Evolutionary conservation across 2,113 vertebrate genomes (phyloP).

Genomic region (Elephantulus edwardii): DNA sequence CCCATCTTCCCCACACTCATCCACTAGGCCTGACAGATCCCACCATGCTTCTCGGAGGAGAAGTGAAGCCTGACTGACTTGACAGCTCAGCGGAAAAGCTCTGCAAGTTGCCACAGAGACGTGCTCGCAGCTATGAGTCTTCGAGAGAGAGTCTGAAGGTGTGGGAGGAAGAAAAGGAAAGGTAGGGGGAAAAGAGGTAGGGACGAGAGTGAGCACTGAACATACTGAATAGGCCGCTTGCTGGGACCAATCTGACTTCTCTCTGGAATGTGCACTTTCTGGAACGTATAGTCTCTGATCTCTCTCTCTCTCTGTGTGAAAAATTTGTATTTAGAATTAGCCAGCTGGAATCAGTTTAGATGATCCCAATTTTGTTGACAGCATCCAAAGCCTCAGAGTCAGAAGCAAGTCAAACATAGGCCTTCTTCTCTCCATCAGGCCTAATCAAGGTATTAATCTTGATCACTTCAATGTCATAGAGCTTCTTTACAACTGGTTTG

Average conservation of each 20-base stretch:
- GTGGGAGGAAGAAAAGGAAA: not conserved
- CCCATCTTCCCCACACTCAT: not conserved
- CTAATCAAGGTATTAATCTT: too few species aligned
- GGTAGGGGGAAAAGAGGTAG: not conserved
- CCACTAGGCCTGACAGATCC: conserved; percentile 4
- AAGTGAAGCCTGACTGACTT: conserved; percentile 35
- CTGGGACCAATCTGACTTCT: not conserved
- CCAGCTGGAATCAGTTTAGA: too few species aligned
- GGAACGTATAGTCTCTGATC: not conserved
- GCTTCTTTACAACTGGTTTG: too few species aligned
- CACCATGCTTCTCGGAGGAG: not conserved
- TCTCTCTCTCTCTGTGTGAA: too few species aligned
- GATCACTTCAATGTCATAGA: too few species aligned
- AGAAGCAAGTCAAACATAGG: too few species aligned
- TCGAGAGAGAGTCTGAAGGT: not conserved
- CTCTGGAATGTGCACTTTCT: not conserved
- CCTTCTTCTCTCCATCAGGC: too few species aligned
- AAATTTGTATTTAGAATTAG: too few species aligned
- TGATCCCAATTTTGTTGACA: too few species aligned
- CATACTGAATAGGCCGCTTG: not conserved
- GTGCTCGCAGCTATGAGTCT: not conserved
- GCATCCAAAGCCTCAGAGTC: too few species aligned
- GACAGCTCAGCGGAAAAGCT: not conserved
- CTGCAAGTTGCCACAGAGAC: conserved; percentile 14
- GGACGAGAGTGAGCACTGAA: not conserved